Evolutionary conservation across 2,888 invertebrate genomes (phyloP).

Genomic region (Parnassius orleans): DNA sequence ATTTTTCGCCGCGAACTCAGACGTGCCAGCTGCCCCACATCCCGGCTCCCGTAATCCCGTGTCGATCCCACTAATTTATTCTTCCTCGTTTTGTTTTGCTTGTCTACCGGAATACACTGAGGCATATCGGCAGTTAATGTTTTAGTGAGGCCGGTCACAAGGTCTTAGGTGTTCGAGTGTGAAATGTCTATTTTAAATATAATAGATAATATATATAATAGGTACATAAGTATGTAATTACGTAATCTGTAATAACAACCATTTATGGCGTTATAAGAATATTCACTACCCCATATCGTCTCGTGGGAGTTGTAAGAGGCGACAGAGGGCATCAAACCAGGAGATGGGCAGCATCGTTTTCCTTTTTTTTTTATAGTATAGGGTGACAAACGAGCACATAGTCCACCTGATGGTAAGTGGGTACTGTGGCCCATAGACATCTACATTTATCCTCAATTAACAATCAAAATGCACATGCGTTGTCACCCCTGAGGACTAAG

Average conservation of each 20-base stretch:
- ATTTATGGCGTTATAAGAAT: not conserved
- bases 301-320: no score
- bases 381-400: no score
- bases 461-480: no score
- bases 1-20: slow-evolving; percentile 6
- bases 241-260: not conserved
- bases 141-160: no score
- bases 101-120: not conserved
- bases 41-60: slow-evolving; percentile 3
- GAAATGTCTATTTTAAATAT: not conserved
- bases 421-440: no score
- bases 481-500: no score
- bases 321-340: not conserved
- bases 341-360: not conserved
- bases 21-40: slow-evolving; percentile 13
- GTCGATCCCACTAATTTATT: slow-evolving; percentile 17
- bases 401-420: no score
- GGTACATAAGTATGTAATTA: not conserved
- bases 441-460: no score
- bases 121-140: no score
- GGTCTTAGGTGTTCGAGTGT: not conserved
- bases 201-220: no score
- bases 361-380: no score
- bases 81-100: not conserved
- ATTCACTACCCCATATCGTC: no score